Base-by-base conservation (phyloP, 2,888 invertebrate genomes). In the Mystacides longicornis region DNA sequence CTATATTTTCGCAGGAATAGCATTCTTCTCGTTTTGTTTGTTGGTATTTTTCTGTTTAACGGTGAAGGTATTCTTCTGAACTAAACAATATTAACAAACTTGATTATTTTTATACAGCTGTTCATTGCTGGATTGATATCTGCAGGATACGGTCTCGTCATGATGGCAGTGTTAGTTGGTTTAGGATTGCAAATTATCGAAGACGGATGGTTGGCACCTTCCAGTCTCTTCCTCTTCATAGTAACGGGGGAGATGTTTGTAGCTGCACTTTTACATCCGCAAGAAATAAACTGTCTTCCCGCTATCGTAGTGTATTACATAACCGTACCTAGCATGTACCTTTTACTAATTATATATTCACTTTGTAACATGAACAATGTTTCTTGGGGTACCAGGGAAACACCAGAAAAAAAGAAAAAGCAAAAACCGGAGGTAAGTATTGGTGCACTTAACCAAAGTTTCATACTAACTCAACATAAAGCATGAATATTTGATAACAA, bases 261-360 rank as follows among this genome's bases (percentile, higher is more conserved):
- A 51, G 81, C 78, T 49, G 86, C 81, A 0, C 65, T 86, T 0
- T 67, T 93, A 45, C 94, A 94, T 71, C 93, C 93, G 0, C 81
- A 82, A 67, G 93, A 93, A 71, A 77, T 86, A 52, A 69, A 74
- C 46, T 92, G 91, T 61, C 70, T 94, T n/a, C 68, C 85, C 33
- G 87, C 85, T 64, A 81, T 89, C 16, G 67, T 82, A 57, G 81
- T 96, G 42, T 96, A 96, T 69, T 89, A 89, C 68, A 83, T 96
- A 48, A 90, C 93, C 4, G 92, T 96, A 52, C 96, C 96, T 0
- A 90, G 93, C 62, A 95, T 95, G 88, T 96, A 95, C 70, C 85
- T 96, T 81, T 74, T 96, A 67, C 78, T 96, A 52, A 87, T 94
- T 62, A 87, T 96, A 54, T 96, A 93, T 69, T 92, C 94, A 0